Conservation (phyloP, 2,797 vertebrate species). For the Lutjanus campechanus region DNA sequence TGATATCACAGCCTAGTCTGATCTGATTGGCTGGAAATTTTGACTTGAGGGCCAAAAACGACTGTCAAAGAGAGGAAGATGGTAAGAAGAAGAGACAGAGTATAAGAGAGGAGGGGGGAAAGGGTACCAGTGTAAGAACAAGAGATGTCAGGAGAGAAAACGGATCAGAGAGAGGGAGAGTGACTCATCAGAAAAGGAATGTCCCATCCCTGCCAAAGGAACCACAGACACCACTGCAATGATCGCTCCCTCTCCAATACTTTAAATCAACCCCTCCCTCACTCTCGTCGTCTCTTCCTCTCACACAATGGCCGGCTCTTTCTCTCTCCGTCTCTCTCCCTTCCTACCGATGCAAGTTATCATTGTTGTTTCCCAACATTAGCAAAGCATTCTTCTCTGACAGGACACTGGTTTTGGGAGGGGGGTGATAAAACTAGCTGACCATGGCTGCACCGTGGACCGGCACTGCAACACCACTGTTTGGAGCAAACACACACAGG, state of each 20-base stretch:
- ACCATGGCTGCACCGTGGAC: slow-evolving; percentile 19
- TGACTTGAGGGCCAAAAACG: background rate
- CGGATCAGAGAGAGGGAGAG: slow-evolving; percentile 59
- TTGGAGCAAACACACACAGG: slow-evolving; percentile 41
- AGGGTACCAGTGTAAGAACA: slow-evolving; percentile 28
- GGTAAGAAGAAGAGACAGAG: slow-evolving; percentile 27
- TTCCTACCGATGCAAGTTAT: slow-evolving; percentile 20
- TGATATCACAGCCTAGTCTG: slow-evolving; percentile 22
- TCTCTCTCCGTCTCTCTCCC: slow-evolving; percentile 23
- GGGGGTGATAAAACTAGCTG: slow-evolving; percentile 34
- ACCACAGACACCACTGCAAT: slow-evolving; percentile 74
- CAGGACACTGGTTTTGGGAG: slow-evolving; percentile 52
- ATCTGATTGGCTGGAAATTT: slow-evolving; percentile 25
- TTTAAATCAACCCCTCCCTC: slow-evolving; percentile 61
- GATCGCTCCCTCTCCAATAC: slow-evolving; percentile 47
- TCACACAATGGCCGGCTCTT: slow-evolving; percentile 53
- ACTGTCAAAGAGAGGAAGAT: slow-evolving; percentile 10
- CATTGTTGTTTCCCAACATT: slow-evolving; percentile 36
- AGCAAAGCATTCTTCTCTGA: slow-evolving; percentile 39
- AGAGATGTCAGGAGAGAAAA: slow-evolving; percentile 58
- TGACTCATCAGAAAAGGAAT: slow-evolving; percentile 84
- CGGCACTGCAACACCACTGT: slow-evolving; percentile 20
- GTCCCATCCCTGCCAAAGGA: slow-evolving; percentile 77
- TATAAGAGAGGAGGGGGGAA: slow-evolving; percentile 6
- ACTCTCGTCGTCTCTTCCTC: slow-evolving; percentile 35